Base-by-base conservation (phyloP, 2,888 invertebrate species). In the Alentia gelatinosa region DNA sequence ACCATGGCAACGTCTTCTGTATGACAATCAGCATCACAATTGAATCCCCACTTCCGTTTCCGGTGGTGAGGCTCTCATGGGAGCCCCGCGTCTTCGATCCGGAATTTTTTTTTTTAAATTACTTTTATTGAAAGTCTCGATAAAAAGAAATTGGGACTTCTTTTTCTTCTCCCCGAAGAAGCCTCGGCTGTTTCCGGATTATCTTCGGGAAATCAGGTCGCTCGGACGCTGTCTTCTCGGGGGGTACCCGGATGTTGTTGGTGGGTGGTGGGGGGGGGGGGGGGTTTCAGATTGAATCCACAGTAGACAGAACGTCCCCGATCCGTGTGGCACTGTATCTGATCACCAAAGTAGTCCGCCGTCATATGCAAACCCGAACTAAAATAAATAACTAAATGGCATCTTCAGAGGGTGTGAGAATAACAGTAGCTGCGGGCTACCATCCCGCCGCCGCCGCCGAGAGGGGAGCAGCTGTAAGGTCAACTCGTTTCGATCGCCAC, bases 401-500 rank as follows among this genome's bases (percentile, higher is more conserved):
- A 56, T 56, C 56, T 33, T 74, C 79, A 79, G 37, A 63, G 63
- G 63, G 19, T 39, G 37, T 79, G 79, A 35, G 79, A 35, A n/a
- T 15, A 79, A n/a, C 15, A 35, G 79, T 39, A 39, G 39, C 15
- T 37, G 39, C 9, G 15, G n/a, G 79, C 1, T 12, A 79, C 1
- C 37, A 35, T 19, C 74, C 33, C 26, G 30, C 30, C 30, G 26
- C 74, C 74, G 30, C 74, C 33, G n/a, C 74, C 74, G n/a, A 33
- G 7, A 33, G 74, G 74, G 5, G 3, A 56, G 56, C 3, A 56
- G 56, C 56, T 68, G 39, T 40, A 83, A 83, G 86, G 86, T 86
- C 86, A 86, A 86, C 86, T 86, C 33, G 86, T 86, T 86, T 86
- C 86, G n/a, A 86, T 86, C 15, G 86, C 86, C 9, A 86, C 47